Evolutionary conservation across 2,888 invertebrate genomes (phyloP).

Genomic region (Synergus japonicus): DNA sequence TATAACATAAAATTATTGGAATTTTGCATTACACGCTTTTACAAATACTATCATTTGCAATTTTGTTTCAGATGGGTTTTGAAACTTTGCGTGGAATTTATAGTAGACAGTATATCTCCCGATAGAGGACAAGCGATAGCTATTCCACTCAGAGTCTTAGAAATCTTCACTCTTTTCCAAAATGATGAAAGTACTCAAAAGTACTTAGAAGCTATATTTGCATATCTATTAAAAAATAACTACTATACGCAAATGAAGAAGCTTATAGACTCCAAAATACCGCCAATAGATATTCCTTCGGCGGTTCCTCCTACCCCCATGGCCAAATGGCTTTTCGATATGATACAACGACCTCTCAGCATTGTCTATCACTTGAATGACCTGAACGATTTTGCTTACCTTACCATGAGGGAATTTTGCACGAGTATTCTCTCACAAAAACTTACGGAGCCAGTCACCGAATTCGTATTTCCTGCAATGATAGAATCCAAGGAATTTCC

Average conservation of each 20-base stretch:
- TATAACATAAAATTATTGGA: not conserved
- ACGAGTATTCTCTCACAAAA: constrained; percentile 83
- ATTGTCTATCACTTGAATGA: constrained; percentile 78
- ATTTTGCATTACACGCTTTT: not conserved
- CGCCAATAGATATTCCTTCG: constrained; percentile 84
- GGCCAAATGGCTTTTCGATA: constrained; percentile 85
- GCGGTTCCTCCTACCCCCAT: constrained; percentile 85
- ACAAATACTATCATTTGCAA: constrained; percentile 1
- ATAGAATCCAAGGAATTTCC: constrained; percentile 78
- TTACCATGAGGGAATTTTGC: constrained; percentile 81
- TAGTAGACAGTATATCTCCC: constrained; percentile 71
- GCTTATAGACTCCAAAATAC: constrained; percentile 85
- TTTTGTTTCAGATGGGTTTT: constrained; percentile 78
- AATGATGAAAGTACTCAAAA: constrained; percentile 71
- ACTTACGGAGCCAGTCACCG: constrained; percentile 84
- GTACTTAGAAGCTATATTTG: constrained; percentile 73
- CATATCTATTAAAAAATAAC: constrained; percentile 70
- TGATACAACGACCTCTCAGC: constrained; percentile 87
- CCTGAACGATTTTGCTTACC: constrained; percentile 78
- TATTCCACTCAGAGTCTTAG: constrained; percentile 88
- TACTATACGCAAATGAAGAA: constrained; percentile 87
- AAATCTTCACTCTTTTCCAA: constrained; percentile 83
- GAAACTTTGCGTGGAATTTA: constrained; percentile 79
- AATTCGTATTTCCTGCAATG: constrained; percentile 85
- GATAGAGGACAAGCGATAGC: constrained; percentile 80